Evolutionary conservation across 2,888 invertebrate genomes (phyloP).

Genomic region (Heteromyza rotundicornis): DNA sequence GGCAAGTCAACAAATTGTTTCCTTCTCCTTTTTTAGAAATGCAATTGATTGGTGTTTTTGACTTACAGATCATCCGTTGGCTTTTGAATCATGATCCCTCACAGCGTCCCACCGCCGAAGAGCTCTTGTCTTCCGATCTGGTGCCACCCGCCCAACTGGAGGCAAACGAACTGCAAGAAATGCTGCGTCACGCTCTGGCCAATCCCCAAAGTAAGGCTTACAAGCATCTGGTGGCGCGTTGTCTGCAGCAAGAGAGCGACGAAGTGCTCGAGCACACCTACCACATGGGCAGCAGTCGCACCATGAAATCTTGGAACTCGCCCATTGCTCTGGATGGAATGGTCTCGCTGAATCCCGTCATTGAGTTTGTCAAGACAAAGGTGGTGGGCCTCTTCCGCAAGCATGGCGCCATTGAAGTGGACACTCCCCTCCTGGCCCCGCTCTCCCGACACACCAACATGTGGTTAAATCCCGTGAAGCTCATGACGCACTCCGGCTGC

Average conservation of each 20-base stretch:
- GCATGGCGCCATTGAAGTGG: conserved; percentile 80
- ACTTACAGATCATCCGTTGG: conserved; percentile 69
- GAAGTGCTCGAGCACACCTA: conserved; percentile 75
- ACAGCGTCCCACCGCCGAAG: conserved; percentile 82
- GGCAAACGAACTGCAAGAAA: conserved; percentile 82
- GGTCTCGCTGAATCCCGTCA: conserved; percentile 59
- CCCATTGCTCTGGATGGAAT: conserved; percentile 58
- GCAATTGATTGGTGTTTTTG: no score
- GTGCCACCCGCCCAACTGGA: conserved; percentile 87
- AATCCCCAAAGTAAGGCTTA: conserved; percentile 83
- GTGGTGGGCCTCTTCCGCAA: conserved; percentile 71
- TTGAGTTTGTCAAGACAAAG: conserved; percentile 61
- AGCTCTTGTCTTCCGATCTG: conserved; percentile 80
- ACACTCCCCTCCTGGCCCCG: conserved; percentile 83
- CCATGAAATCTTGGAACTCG: conserved; percentile 55
- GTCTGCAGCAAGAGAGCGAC: conserved; percentile 60
- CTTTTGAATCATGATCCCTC: conserved; percentile 85
- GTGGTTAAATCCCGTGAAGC: conserved; percentile 67
- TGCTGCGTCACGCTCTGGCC: conserved; percentile 79
- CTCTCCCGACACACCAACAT: conserved; percentile 65
- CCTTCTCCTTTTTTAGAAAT: no score
- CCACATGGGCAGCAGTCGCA: conserved; percentile 67
- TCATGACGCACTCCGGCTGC: conserved; percentile 88
- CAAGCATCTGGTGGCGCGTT: conserved; percentile 69
- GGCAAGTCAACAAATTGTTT: conserved; percentile 63